Evolutionary conservation across 2,888 invertebrate species (phyloP), one percentile per base, ranked within the genome.

Genomic region (Zeuzera pyrina): DNA sequence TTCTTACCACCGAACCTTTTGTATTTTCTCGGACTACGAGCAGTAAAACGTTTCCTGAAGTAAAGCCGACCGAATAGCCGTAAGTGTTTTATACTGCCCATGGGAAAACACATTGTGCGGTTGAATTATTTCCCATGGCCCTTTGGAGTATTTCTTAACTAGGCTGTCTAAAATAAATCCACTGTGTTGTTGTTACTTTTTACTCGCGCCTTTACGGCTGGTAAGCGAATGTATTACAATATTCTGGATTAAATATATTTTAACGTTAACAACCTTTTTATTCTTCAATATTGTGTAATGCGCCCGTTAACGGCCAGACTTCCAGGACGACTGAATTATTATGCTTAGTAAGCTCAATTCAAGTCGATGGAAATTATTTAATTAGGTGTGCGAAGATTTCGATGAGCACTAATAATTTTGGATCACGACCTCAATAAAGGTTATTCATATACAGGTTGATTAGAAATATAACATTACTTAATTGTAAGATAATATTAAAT

Each of bases 61-160:
- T 68, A 25, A 21, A 61, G 39, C 11, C 60, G 57, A 39, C 62
- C 50, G 38, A 74, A 36, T 48, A 70, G 30, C 43, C 57, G 61
- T 42, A 72, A 45, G 41, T 60, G 60, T 34, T 45, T 58, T 33
- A 58, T 33, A 42, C 24, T 45, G 19, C n/a, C 23, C 44, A 63
- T 52, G 46, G 69, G 61, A 51, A 78, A 58, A 60, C 78, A 79
- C 76, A 79, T 76, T 51, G 58, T 64, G 38, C 36, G 12, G 15
- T 28, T 15, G 15, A 28, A 27, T 30, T 30, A 38, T 43, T 57
- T 67, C 58, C 61, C 70, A 68, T 69, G 53, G 50, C 47, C 49
- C 51, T 57, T 54, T 50, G 42, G 42, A 35, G 36, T n/a, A n/a
- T 42, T 47, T 42, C 26, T 38, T 42, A 32, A 25, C 25, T 25